Base-by-base conservation (phyloP, 2,113 vertebrate genomes). In the Saguinus imperator region DNA sequence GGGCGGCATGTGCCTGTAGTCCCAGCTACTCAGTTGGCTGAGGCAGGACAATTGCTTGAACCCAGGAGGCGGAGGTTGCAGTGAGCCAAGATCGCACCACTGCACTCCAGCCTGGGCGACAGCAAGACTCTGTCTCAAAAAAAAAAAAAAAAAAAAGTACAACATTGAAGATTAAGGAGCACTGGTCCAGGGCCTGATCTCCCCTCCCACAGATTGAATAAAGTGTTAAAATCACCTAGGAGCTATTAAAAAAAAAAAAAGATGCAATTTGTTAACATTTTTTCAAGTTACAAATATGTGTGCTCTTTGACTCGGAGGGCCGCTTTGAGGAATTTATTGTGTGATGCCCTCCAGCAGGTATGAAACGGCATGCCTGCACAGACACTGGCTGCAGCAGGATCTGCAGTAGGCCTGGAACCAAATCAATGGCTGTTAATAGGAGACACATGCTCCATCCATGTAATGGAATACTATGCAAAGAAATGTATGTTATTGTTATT, bases 211-310 rank as follows among this genome's bases (percentile, higher is more conserved):
- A 45, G 73, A 70, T 35, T 45, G 73, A 97, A 50, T 43, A 64
- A 40, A 68, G 45, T 21, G 27, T 85, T 93, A 85, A 80, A 40
- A 68, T 43, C 52, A 87, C 23, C 25, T 29, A 83, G 48, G 43
- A 94, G 68, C n/a, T 91, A 32, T 50, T 96, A 40, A 32, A 27
- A 91, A 73, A 27, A 27, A 91, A 66, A 50, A 84, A 90, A 81
- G 37, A 50, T 89, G 55, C 16, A 81, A 64, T 52, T 86, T 92
- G 72, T 88, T 43, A 48, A 0, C 45, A 61, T 82, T 14, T 80
- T 95, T 84, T 14, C 72, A 37, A 75, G 58, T 82, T 77, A 73
- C 61, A 89, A 72, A 92, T 75, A 61, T 8, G 4, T 35, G 27
- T 61, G 45, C 14, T 18, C 45, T 94, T 93, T 88, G 73, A 73